Base-by-base conservation (phyloP, 2,797 vertebrate species). In the Poeciliopsis paucimaculata region DNA sequence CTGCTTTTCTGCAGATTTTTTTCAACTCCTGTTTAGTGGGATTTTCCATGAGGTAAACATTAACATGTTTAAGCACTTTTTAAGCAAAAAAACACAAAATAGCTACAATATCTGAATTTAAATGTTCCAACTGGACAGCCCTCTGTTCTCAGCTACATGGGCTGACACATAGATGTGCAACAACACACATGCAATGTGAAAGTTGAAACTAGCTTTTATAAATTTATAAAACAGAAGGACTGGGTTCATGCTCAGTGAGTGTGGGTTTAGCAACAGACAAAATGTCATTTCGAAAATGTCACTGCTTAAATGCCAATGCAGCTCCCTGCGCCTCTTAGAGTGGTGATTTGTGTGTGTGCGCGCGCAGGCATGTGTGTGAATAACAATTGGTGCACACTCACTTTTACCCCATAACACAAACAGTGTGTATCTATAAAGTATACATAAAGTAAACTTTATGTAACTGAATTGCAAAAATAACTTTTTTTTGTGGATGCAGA, bases 271-370 rank as follows among this genome's bases (percentile, higher is more conserved):
- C 88, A 84, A 91, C 84, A 85, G 91, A 94, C 92, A 90, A 95
- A 96, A 95, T 94, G 93, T 92, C 94, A 95, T 88, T 90, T 88
- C 80, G 88, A 95, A 94, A 96, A 95, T 95, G 95, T 95, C 95
- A 95, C 88, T 41, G 75, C 82, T 84, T 93, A 95, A 95, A 95
- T 95, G 94, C 91, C 94, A 95, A 20, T 81, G 84, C 87, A 82
- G 87, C 85, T 88, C 74, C 60, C 9, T 74, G 82, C 75, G 80
- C 23, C 43, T 45, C 80, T 76, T 70, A 79, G 68, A 47, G 76
- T 72, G 51, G 62, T 45, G 45, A 79, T 70, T 49, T 55, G 76
- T 53, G 55, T n/a, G 23, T 26, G 77, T n/a, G 36, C 62, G 47
- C 68, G 80, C n/a, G 64, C 53, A 64, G 53, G 66, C 41, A 36